These are phyloP conservation scores for Enteromius argenteus DNA, from an alignment of 2,797 vertebrate genomes.

Conservation along the genomic window DNA sequence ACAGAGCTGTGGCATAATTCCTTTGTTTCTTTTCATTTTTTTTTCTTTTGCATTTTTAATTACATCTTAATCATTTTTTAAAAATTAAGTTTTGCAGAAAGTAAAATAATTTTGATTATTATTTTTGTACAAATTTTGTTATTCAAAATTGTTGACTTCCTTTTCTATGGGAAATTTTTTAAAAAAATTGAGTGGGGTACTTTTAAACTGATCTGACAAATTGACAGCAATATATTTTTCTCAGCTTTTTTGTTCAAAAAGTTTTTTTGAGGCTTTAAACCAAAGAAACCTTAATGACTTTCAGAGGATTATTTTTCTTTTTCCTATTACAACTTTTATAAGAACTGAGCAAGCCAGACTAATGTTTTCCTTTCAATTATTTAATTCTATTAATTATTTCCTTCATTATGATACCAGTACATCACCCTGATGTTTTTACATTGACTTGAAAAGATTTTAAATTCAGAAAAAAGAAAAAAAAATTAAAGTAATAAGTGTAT, in stretches of 20 bases:
- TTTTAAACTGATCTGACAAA: no score
- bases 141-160: not conserved
- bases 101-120: not conserved
- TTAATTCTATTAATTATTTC: not conserved
- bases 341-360: not conserved
- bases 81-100: not conserved
- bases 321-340: not conserved
- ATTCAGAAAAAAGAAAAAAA: not conserved
- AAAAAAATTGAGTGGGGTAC: no score
- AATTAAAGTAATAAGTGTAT: not conserved
- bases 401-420: not conserved
- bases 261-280: not conserved
- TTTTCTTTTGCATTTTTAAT: not conserved
- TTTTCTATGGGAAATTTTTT: no score
- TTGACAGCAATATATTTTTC: not conserved
- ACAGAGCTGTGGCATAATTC: not conserved
- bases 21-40: no score
- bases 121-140: no score
- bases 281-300: not conserved
- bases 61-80: not conserved
- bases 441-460: not conserved
- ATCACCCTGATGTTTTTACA: constrained; percentile 3
- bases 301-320: not conserved
- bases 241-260: not conserved
- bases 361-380: not conserved